phyloP scores from a whole-genome alignment of 2,888 invertebrate species.

The Rhagium mordax region DNA sequence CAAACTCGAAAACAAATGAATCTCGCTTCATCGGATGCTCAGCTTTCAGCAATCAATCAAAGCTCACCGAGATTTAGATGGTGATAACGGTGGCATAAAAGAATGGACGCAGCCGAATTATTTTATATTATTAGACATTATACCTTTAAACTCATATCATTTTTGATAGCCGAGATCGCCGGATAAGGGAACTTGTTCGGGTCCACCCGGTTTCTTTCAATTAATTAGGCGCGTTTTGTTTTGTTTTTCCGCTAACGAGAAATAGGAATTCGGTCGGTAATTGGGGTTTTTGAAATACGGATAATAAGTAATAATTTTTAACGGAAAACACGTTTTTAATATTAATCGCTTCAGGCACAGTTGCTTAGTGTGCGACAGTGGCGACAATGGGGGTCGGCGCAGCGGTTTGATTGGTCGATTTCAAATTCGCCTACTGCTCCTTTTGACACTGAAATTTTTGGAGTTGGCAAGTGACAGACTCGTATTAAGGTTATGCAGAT shows the following conservation, averaged over 20 bases:
- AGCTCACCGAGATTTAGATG: background rate
- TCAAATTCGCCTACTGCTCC: too few relatives aligned
- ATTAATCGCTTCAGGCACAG: too few relatives aligned
- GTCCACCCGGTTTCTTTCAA: conserved; percentile 8
- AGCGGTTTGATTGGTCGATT: too few relatives aligned
- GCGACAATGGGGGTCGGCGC: too few relatives aligned
- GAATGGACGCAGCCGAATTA: conserved; percentile 1
- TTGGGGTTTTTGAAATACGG: background rate
- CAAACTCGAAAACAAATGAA: conserved; percentile 24
- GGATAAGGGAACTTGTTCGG: conserved; percentile 20
- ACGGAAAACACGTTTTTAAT: too few relatives aligned
- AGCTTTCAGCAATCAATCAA: conserved; percentile 26
- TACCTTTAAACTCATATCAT: conserved; percentile 1
- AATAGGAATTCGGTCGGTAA: background rate
- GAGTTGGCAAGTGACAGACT: too few relatives aligned
- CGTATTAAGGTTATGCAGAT: too few relatives aligned
- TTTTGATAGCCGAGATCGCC: background rate
- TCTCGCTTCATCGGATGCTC: background rate
- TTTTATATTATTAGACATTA: conserved; percentile 9
- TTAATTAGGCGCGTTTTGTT: conserved; percentile 15
- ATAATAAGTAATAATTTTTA: too few relatives aligned
- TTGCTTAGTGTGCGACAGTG: too few relatives aligned
- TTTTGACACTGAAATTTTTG: too few relatives aligned
- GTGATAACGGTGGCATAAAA: background rate
- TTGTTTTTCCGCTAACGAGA: background rate